A percentile compares a stretch with the other conserved stretches of the same genome.
Evolutionary conservation across 2,888 invertebrate genomes (phyloP).

Genomic region (Calliopum simillimum): DNA sequence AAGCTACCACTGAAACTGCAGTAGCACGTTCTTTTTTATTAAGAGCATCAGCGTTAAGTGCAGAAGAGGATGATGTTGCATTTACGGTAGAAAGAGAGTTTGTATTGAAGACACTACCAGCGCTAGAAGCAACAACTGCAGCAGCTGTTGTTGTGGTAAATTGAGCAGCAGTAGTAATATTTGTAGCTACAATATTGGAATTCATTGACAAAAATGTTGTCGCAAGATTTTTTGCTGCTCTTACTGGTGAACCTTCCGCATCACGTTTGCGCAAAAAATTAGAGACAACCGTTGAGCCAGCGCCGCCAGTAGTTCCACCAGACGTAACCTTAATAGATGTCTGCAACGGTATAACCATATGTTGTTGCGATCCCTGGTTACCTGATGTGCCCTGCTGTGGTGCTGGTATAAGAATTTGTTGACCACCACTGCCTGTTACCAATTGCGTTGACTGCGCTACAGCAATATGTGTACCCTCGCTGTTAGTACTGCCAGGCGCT

Average conservation of each 20-base stretch:
- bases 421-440: constrained; percentile 14
- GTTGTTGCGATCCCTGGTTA: constrained; percentile 51
- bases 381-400: constrained; percentile 34
- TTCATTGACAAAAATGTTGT: constrained; percentile 64
- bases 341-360: constrained; percentile 63
- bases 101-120: background rate
- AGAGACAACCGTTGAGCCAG: constrained; percentile 48
- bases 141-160: constrained; percentile 32
- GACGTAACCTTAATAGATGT: constrained; percentile 62
- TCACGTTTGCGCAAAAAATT: constrained; percentile 89
- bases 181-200: constrained; percentile 38
- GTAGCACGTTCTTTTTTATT: constrained; percentile 56
- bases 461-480: constrained; percentile 18
- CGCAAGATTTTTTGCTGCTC: constrained; percentile 74
- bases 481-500: constrained; percentile 33
- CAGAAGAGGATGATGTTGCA: constrained; percentile 31
- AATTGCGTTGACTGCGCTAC: constrained; percentile 35
- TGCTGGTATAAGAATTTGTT: constrained; percentile 46
- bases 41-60: constrained; percentile 53
- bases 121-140: background rate
- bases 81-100: background rate
- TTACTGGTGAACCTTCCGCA: constrained; percentile 76
- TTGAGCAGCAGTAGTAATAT: constrained; percentile 26
- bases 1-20: constrained; percentile 1
- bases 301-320: constrained; percentile 47